Conservation (phyloP, 2,888 invertebrate genomes). For the Apodemia hepburni region DNA sequence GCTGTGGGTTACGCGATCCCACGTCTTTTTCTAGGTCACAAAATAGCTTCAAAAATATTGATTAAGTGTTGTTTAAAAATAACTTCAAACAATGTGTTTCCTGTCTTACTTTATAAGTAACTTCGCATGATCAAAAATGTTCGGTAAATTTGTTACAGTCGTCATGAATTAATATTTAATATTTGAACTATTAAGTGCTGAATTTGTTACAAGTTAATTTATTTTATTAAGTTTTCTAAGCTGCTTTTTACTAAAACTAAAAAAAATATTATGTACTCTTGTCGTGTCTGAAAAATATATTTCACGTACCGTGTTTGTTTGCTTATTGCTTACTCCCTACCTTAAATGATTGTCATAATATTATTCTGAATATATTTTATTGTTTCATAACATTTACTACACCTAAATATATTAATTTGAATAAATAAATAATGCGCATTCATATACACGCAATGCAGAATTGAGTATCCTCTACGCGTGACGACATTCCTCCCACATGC, state of each 20-base stretch:
- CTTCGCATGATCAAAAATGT: no score
- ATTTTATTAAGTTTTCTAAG: no score
- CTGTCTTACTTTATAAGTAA: background rate
- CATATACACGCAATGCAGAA: slow-evolving; percentile 10
- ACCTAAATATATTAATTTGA: background rate
- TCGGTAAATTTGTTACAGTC: no score
- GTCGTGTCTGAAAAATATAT: background rate
- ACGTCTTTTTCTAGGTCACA: slow-evolving; percentile 60
- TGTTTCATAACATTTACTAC: background rate
- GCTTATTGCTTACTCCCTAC: background rate
- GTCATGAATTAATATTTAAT: no score
- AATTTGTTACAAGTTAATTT: no score
- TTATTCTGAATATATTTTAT: background rate
- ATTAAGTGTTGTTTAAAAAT: slow-evolving; percentile 35
- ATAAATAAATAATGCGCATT: slow-evolving; percentile 5
- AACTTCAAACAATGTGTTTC: slow-evolving; percentile 30
- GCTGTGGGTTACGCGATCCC: slow-evolving; percentile 57
- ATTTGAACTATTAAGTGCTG: no score
- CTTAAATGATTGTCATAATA: background rate
- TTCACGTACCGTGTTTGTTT: background rate
- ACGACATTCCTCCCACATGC: slow-evolving; percentile 34
- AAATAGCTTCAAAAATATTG: slow-evolving; percentile 57
- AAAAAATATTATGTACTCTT: no score
- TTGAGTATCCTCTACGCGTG: slow-evolving; percentile 14
- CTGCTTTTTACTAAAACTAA: no score